Percentiles rank a stretch among this genome's conserved stretches.
These are phyloP conservation scores for Aporophyla nigra DNA, from an alignment of 2,888 invertebrate genomes.

Conservation along the genomic window DNA sequence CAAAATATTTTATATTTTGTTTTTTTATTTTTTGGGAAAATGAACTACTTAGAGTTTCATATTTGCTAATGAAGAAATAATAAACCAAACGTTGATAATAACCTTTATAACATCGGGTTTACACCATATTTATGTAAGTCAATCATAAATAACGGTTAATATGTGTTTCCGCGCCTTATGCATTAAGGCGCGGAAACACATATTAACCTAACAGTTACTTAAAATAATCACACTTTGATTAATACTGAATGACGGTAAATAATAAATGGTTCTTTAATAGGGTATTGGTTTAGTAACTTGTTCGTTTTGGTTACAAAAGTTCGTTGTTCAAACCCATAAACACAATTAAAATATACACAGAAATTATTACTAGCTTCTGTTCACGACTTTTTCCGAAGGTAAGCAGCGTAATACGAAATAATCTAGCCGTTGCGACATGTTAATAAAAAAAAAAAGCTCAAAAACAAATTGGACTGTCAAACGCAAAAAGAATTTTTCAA, in stretches of 20 bases:
- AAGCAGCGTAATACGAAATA: no score
- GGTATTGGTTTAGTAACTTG: neutral
- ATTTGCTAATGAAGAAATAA: neutral
- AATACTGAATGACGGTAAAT: constrained; percentile 13
- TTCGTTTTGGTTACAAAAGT: neutral
- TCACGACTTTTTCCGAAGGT: neutral
- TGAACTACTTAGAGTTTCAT: neutral
- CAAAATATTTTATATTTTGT: no score
- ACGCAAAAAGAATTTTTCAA: no score
- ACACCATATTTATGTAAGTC: constrained; percentile 1
- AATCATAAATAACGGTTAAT: constrained; percentile 24
- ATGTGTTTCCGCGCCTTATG: neutral
- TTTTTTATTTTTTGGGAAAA: no score
- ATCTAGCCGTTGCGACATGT: no score
- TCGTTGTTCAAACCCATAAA: neutral
- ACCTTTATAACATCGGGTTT: constrained; percentile 5
- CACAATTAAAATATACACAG: neutral
- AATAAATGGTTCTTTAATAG: constrained; percentile 17
- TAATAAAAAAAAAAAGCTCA: no score
- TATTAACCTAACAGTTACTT: neutral
- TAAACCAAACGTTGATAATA: neutral
- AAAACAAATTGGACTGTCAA: no score
- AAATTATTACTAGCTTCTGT: no score
- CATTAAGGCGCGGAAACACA: no score
- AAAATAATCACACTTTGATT: constrained; percentile 24